Evolutionary conservation across 2,113 vertebrate genomes (phyloP).

Genomic region (Malurus melanocephalus): DNA sequence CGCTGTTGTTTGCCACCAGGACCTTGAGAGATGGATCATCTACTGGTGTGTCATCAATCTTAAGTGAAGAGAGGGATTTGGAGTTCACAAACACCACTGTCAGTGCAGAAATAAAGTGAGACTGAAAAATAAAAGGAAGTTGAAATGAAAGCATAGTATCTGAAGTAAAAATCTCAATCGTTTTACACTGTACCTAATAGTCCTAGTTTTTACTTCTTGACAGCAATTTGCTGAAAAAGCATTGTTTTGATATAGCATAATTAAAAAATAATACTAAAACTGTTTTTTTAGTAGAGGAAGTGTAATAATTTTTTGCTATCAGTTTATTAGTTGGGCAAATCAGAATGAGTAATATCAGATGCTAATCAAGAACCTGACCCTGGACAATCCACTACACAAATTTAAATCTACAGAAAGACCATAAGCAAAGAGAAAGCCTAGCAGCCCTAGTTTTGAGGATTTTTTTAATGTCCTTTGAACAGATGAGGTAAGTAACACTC

Average conservation of each 20-base stretch:
- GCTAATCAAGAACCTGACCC: not conserved
- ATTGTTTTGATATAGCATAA: not conserved
- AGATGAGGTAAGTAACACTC: not conserved
- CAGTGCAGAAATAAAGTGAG: constrained; percentile 91
- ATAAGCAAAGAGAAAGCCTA: not conserved
- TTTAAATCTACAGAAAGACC: not conserved
- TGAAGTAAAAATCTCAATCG: not conserved
- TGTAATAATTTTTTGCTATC: not conserved
- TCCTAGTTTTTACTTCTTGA: not conserved
- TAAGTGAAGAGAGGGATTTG: constrained; percentile 93
- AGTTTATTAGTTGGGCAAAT: not conserved
- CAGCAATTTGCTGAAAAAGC: not conserved
- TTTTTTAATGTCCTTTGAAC: not conserved
- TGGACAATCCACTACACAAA: not conserved
- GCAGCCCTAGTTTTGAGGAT: not conserved
- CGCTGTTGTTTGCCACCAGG: constrained; percentile 94
- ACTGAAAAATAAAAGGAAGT: constrained; percentile 62
- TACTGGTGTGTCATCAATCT: constrained; percentile 95
- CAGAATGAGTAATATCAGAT: not conserved
- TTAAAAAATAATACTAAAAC: not conserved
- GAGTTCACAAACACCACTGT: constrained; percentile 98
- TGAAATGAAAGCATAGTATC: not conserved
- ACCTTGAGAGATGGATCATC: constrained; percentile 96
- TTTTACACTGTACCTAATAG: not conserved
- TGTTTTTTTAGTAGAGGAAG: not conserved